These are phyloP conservation scores for Phalloptychus januarius DNA, from an alignment of 2,797 vertebrate species.

Conservation along the genomic window DNA sequence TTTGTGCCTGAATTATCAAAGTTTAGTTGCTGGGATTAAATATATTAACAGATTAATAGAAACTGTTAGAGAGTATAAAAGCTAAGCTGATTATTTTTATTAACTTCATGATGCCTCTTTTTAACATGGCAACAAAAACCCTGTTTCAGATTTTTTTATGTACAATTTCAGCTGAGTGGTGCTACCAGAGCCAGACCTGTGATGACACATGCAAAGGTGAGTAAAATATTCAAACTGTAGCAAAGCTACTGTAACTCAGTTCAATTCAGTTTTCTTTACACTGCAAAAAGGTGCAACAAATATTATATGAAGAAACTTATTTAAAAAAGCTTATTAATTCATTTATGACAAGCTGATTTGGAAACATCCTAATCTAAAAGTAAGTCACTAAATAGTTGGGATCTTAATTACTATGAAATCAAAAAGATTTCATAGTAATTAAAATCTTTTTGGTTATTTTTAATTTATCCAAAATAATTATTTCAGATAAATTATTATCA, in stretches of 20 bases:
- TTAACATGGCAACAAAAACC: neutral
- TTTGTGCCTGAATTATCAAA: constrained; percentile 5
- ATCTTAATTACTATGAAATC: too few relatives aligned
- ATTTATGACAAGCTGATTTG: too few relatives aligned
- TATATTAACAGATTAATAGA: constrained; percentile 23
- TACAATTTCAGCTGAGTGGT: constrained; percentile 78
- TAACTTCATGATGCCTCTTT: constrained; percentile 29
- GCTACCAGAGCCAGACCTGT: constrained; percentile 81
- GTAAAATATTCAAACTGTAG: constrained; percentile 3
- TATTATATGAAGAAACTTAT: neutral
- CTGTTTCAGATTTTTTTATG: constrained; percentile 16
- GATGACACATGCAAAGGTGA: constrained; percentile 77
- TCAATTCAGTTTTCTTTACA: neutral
- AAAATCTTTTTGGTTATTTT: too few relatives aligned
- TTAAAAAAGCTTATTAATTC: too few relatives aligned
- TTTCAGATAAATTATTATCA: too few relatives aligned
- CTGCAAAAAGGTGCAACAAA: neutral
- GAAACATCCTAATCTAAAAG: too few relatives aligned
- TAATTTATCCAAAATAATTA: too few relatives aligned
- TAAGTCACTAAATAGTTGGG: too few relatives aligned
- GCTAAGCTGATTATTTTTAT: constrained; percentile 40
- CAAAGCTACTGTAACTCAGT: neutral
- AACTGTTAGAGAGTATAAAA: constrained; percentile 22
- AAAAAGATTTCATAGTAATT: too few relatives aligned
- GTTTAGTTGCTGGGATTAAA: constrained; percentile 31